phyloP scores from a whole-genome alignment of 2,797 vertebrate genomes.

The Neosilurus hyrtlii region DNA sequence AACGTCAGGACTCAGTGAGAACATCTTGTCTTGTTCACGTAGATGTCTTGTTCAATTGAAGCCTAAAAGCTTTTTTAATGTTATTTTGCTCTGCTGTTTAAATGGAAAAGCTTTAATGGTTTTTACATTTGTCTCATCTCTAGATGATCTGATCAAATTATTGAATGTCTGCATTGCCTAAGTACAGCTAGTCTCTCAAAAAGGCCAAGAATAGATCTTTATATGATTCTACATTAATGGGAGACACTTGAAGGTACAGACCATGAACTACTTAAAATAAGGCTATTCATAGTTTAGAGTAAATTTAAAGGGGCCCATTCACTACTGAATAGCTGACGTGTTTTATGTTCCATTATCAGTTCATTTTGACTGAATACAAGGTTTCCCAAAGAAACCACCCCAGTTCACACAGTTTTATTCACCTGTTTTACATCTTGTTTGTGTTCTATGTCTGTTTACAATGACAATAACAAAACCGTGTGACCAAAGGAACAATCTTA shows the following conservation, averaged over 20 bases:
- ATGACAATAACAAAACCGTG: no score
- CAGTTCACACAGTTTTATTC: no score
- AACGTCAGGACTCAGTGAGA: conserved; percentile 25
- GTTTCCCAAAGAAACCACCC: no score
- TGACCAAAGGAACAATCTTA: no score
- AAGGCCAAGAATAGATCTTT: conserved; percentile 19
- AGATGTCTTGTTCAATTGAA: neutral
- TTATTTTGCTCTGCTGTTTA: neutral
- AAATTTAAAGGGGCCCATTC: neutral
- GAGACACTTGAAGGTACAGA: neutral
- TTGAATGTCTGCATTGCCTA: conserved; percentile 12
- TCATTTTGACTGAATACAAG: no score
- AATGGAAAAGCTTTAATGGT: conserved; percentile 23
- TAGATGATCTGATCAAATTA: conserved; percentile 24
- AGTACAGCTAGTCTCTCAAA: conserved; percentile 12
- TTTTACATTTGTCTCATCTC: conserved; percentile 31
- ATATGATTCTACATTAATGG: conserved; percentile 2
- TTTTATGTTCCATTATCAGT: no score
- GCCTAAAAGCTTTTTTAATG: conserved; percentile 3
- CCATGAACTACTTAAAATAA: neutral
- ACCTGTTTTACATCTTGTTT: no score
- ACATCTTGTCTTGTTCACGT: neutral
- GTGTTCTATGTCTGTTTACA: no score
- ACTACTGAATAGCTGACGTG: no score
- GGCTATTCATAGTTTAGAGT: neutral